phyloP scores from a whole-genome alignment of 2,888 invertebrate genomes.

The Cryptus armator region DNA sequence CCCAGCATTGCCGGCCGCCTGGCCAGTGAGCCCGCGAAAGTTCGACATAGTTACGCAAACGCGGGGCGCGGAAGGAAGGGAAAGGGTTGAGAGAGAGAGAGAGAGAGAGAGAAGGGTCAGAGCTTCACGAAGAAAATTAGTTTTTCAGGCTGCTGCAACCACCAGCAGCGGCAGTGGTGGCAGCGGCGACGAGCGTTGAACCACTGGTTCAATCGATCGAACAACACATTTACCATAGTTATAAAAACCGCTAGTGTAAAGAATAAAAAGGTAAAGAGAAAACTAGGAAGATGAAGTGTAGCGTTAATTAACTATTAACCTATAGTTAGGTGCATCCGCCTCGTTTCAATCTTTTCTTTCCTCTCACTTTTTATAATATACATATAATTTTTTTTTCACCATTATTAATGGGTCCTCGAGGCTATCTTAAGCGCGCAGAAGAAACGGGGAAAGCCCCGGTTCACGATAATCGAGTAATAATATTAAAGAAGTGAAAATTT shows the following conservation, averaged over 20 bases:
- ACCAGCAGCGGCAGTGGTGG: slow-evolving; percentile 39
- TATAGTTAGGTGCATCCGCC: slow-evolving; percentile 28
- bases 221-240: slow-evolving; percentile 57
- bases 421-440: not conserved
- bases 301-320: slow-evolving; percentile 56
- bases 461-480: slow-evolving; percentile 9
- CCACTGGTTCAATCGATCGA: slow-evolving; percentile 65
- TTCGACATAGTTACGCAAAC: slow-evolving; percentile 52
- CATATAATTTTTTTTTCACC: not conserved
- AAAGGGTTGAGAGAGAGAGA: too few species aligned
- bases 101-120: slow-evolving; percentile 29
- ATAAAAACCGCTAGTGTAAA: slow-evolving; percentile 40
- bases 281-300: slow-evolving; percentile 12
- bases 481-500: not conserved
- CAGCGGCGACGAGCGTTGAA: slow-evolving; percentile 61
- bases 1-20: slow-evolving; percentile 49
- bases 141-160: slow-evolving; percentile 57
- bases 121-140: slow-evolving; percentile 64
- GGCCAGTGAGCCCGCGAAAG: slow-evolving; percentile 42
- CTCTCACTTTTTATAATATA: not conserved
- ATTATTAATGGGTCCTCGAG: not conserved
- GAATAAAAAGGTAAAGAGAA: slow-evolving; percentile 27
- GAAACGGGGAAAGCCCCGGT: not conserved
- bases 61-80: slow-evolving; percentile 5
- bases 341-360: slow-evolving; percentile 34